Conservation (phyloP, 2,113 vertebrate genomes). For the Indicator indicator region DNA sequence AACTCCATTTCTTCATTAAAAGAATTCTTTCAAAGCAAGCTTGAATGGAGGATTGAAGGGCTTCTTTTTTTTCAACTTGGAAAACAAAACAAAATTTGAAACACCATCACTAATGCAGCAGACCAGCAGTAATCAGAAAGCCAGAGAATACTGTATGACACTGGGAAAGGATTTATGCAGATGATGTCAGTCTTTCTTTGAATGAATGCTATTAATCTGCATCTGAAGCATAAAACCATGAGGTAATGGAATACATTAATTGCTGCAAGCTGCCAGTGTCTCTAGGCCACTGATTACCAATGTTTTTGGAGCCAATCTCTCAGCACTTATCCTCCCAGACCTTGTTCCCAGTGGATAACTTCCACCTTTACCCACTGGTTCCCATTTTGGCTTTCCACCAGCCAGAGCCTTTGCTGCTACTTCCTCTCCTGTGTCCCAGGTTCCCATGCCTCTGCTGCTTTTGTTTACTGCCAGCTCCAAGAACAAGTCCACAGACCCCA, state of each 20-base stretch:
- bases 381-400: neutral
- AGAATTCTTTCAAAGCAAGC: neutral
- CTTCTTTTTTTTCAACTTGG: neutral
- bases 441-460: neutral
- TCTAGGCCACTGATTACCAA: neutral
- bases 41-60: neutral
- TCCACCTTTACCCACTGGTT: neutral
- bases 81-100: neutral
- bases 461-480: neutral
- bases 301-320: neutral
- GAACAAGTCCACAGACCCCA: neutral
- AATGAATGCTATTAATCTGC: slow-evolving; percentile 53
- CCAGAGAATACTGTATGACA: slow-evolving; percentile 13
- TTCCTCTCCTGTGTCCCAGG: neutral
- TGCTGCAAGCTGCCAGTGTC: slow-evolving; percentile 39
- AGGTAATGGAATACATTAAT: slow-evolving; percentile 52
- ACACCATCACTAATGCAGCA: neutral
- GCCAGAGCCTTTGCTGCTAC: neutral
- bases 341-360: neutral
- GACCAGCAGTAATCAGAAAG: slow-evolving; percentile 47
- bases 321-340: neutral
- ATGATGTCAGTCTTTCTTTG: slow-evolving; percentile 57
- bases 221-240: slow-evolving; percentile 38
- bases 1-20: neutral
- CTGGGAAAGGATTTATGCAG: slow-evolving; percentile 42